Conservation (phyloP, 2,888 invertebrate species). For the Plutella xylostella region DNA sequence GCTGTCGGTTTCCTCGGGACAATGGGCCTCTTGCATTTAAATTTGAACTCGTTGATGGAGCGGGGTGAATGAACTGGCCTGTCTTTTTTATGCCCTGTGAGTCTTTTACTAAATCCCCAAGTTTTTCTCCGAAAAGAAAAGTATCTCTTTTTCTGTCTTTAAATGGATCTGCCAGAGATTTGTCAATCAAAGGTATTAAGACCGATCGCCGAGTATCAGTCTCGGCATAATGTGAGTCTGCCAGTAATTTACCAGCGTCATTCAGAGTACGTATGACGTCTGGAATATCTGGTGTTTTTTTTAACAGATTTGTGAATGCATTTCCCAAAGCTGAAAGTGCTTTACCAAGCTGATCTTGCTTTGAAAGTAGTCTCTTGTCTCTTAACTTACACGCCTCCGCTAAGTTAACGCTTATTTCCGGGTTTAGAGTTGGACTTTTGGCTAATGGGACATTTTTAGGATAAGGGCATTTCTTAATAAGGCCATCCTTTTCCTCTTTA, state of each 20-base stretch:
- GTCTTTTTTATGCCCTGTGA: neutral
- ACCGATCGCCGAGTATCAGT: neutral
- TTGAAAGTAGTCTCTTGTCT: neutral
- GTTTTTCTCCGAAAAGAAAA: neutral
- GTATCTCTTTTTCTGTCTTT: neutral
- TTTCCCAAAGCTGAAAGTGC: neutral
- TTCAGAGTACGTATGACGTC: neutral
- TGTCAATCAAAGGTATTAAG: neutral
- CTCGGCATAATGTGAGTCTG: neutral
- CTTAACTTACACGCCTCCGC: constrained; percentile 1
- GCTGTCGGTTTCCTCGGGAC: neutral
- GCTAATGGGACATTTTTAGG: constrained; percentile 2
- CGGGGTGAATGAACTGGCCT: neutral
- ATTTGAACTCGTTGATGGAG: neutral
- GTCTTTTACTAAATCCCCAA: neutral
- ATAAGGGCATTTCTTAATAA: constrained; percentile 2
- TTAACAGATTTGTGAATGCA: neutral
- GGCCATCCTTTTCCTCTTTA: constrained; percentile 5
- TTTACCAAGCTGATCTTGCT: neutral
- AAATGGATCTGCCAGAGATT: neutral
- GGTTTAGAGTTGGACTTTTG: constrained; percentile 10
- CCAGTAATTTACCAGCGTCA: neutral
- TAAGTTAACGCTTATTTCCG: constrained; percentile 5
- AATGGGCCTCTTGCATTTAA: neutral
- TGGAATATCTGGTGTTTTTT: neutral